Evolutionary conservation across 2,797 vertebrate species (phyloP), one percentile per base, ranked within the genome.

Genomic region (Graptemys geographica): DNA sequence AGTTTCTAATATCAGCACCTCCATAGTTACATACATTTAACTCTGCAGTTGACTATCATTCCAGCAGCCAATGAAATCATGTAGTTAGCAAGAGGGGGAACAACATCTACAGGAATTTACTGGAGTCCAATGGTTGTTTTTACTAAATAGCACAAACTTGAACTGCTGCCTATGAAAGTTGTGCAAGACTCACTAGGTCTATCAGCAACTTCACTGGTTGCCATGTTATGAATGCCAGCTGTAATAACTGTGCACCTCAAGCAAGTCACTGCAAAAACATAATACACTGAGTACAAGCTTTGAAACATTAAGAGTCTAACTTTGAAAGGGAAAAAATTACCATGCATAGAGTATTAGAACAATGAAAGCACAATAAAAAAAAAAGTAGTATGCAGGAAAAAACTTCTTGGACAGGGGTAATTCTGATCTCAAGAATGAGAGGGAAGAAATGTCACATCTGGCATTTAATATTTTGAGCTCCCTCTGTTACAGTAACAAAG

Each of bases 221-320:
- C 51, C 57, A 23, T 72, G 51, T 21, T 21, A 7, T 65, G 33
- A 80, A 90, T 51, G 55, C 41, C 21, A 59, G 7, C 55, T 90
- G 52, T 8, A 90, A 86, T 90, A 87, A 8, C 84, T 90, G 51
- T 56, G 47, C 79, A 62, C 23, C 81, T 85, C 52, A 89, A 79
- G 6, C 12, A 89, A 93, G 57, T 81, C 83, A 44, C 49, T 91
- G 53, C 49, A 81, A 92, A 90, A 62, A 5, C 33, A 81, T 0
- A 4, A 69, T 76, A 79, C 21, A 51, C 2, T 72, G 78, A 84
- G 91, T 87, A 57, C 55, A 90, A 69, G 23, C n/a, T 93, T 84
- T 92, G 86, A 93, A 95, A 90, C 51, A 89, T 8, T 52, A 92
- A 59, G 55, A 6, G 15, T 84, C 90, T 94, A 89, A 90, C 72